Conservation (phyloP, 1,140 invertebrate genomes). For the Wiebesia pumilae region DNA sequence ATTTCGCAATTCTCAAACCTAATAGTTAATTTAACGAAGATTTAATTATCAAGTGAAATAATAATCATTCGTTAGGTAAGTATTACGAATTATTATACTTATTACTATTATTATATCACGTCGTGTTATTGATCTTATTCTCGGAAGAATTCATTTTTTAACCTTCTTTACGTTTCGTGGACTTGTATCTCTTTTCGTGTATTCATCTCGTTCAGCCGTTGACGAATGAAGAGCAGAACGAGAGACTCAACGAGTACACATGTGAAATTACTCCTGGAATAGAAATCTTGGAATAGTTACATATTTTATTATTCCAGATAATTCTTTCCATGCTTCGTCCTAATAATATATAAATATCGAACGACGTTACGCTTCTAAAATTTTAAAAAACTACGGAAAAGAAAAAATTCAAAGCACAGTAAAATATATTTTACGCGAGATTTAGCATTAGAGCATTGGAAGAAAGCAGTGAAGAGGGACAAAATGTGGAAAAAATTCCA, state of each 20-base stretch:
- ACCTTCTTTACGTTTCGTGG: background rate
- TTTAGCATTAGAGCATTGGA: no score
- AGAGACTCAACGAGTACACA: conserved; percentile 29
- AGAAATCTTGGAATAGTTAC: conserved; percentile 56
- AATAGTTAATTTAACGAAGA: no score
- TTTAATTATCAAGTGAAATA: no score
- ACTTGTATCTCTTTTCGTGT: conserved; percentile 7
- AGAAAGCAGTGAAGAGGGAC: no score
- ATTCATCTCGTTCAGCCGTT: background rate
- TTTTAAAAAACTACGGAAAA: no score
- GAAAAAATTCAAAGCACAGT: no score
- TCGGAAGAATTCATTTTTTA: background rate
- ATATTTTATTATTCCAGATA: conserved; percentile 52
- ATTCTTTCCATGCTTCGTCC: background rate
- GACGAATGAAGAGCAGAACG: background rate
- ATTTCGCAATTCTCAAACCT: no score
- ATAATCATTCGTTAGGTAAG: no score
- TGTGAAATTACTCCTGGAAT: conserved; percentile 57
- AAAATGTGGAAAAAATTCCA: no score
- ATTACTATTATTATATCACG: no score
- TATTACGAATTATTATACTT: no score
- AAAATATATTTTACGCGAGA: no score
- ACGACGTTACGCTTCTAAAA: background rate
- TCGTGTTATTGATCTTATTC: background rate
- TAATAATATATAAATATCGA: background rate